Conservation (phyloP, 2,888 invertebrate genomes). For the Synergus itoensis region DNA sequence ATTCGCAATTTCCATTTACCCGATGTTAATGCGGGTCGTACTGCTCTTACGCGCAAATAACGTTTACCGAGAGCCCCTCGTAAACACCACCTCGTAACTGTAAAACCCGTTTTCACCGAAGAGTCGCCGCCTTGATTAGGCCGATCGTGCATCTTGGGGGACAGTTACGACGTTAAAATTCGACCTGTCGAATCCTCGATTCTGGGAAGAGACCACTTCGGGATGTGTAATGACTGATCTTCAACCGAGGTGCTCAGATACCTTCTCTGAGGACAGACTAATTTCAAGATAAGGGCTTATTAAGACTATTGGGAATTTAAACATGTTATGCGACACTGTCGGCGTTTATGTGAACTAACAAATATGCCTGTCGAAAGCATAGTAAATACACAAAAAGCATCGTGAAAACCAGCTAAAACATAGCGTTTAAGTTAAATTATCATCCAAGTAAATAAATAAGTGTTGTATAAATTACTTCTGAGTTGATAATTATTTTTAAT, state of each 20-base stretch:
- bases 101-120: constrained; percentile 70
- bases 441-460: no score
- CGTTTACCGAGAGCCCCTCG: constrained; percentile 64
- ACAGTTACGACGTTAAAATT: constrained; percentile 33
- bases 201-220: background rate
- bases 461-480: no score
- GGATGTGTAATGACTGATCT: background rate
- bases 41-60: constrained; percentile 65
- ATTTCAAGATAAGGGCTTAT: background rate
- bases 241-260: background rate
- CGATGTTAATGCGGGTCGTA: constrained; percentile 67
- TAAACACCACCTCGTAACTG: constrained; percentile 73
- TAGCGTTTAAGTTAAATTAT: no score
- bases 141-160: constrained; percentile 40
- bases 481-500: no score
- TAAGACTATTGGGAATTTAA: no score
- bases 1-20: constrained; percentile 73
- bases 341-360: no score
- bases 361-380: no score
- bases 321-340: no score
- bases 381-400: no score
- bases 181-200: background rate
- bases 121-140: constrained; percentile 60
- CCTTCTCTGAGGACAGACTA: background rate
- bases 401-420: no score